A percentile compares a stretch with the other conserved stretches of the same genome.
Evolutionary conservation across 2,888 invertebrate genomes (phyloP).

Genomic region (Drosophila picticornis): DNA sequence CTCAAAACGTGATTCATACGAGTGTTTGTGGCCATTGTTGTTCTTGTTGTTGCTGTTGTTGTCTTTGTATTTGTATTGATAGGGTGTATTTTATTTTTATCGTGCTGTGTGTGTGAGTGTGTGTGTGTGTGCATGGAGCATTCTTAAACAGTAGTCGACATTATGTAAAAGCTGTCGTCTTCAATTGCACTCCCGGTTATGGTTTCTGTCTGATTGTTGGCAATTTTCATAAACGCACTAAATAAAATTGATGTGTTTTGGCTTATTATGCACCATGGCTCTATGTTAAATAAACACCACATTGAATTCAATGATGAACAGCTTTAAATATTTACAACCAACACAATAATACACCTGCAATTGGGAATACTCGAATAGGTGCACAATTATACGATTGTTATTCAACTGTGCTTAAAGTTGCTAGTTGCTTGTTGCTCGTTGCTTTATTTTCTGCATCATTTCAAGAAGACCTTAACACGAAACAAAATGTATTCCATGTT

Average conservation of each 20-base stretch:
- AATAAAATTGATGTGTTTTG: conserved; percentile 55
- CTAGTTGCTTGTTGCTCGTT: not conserved
- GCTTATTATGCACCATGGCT: conserved; percentile 58
- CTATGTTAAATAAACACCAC: conserved; percentile 39
- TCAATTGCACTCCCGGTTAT: conserved; percentile 59
- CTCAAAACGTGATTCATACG: conserved; percentile 75
- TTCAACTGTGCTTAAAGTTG: not conserved
- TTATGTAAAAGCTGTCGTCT: conserved; percentile 58
- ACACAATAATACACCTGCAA: conserved; percentile 22
- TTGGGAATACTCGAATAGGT: not conserved
- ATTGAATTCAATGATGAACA: conserved; percentile 20
- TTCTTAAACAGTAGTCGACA: conserved; percentile 27
- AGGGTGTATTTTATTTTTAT: conserved; percentile 78
- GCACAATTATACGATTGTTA: not conserved
- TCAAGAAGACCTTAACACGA: not conserved
- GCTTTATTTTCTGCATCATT: not conserved
- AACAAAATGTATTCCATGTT: not conserved
- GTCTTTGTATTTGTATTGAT: conserved; percentile 80
- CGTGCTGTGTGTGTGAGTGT: conserved; percentile 26
- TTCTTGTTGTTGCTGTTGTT: conserved; percentile 46
- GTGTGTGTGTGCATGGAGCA: conserved; percentile 9
- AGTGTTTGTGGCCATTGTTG: conserved; percentile 46
- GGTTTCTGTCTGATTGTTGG: conserved; percentile 77
- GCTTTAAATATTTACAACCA: not conserved
- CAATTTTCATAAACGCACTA: conserved; percentile 68